Base-by-base conservation (phyloP, 2,888 invertebrate species). In the Hymenopus coronatus region DNA sequence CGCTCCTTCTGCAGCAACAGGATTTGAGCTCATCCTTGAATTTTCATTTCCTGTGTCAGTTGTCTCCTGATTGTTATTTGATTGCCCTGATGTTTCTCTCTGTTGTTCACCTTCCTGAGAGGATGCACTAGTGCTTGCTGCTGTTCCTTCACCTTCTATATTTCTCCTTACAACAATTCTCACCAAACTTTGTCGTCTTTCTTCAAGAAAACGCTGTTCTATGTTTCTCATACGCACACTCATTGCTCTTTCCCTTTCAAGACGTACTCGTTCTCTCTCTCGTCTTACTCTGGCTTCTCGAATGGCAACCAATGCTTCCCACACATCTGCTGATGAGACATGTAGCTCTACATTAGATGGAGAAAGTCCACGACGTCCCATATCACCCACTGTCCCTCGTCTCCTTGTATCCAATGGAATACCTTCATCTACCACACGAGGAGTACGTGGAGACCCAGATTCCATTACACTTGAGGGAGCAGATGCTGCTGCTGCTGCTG, bases 281-380 rank as follows among this genome's bases (percentile, higher is more conserved):
- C 91, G 90, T n/a, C 91, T 89, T 90, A 94, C 93, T 91, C 96
- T 94, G 83, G 95, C 95, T 91, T 96, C 96, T 91, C 96, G 94
- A 90, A 96, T 94, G 8, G 95, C 95, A 87, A 96, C 95, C 28
- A 96, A 93, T 20, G 96, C 96, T 92, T 96, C 96, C 95, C 96
- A 96, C 40, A 96, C 95, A 91, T 96, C 96, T 90, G 95, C 95
- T 91, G 90, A 92, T 89, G 91, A 93, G 3, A 93, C 93, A 88
- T 93, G 93, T 12, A 94, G 90, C 89, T 94, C 93, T 25, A 93
- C 92, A 85, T 93, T 93, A 25, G 92, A 92, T 0, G 92, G 92
- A 1, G 93, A 91, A 83, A 92, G 92, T 70, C 91, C 92, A 27
- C 91, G 91, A 27, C 92, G 92, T 28, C 84, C 87, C n/a, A 33